These are phyloP conservation scores for Caenorhabditis zanzibari DNA, from an alignment of 2,888 invertebrate species.

Conservation along the genomic window DNA sequence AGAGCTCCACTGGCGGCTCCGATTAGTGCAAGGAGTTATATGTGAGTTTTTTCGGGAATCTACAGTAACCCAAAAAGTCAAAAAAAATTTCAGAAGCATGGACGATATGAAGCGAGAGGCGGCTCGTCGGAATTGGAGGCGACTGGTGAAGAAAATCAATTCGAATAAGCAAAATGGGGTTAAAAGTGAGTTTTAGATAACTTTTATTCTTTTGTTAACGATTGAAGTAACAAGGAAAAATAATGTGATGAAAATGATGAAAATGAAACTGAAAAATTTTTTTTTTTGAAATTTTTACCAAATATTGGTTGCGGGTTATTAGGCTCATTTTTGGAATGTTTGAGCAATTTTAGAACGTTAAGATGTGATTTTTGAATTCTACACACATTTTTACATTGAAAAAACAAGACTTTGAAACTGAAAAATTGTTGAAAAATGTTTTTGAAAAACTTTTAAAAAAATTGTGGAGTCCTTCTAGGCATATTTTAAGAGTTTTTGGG, in stretches of 20 bases:
- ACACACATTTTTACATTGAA: too few species aligned
- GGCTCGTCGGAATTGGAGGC: slow-evolving; percentile 74
- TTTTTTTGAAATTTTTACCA: background rate
- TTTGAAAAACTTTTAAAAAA: too few species aligned
- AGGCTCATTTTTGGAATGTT: too few species aligned
- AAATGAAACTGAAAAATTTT: background rate
- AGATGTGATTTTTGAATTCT: too few species aligned
- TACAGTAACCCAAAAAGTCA: too few species aligned
- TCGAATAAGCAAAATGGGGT: slow-evolving; percentile 44
- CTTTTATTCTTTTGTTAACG: background rate
- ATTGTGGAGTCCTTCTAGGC: too few species aligned
- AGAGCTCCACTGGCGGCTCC: slow-evolving; percentile 62
- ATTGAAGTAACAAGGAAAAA: too few species aligned
- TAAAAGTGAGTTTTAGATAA: slow-evolving; percentile 9
- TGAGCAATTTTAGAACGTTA: too few species aligned
- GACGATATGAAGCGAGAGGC: slow-evolving; percentile 58
- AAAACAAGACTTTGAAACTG: too few species aligned
- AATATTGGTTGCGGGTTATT: background rate
- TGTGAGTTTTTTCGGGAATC: too few species aligned
- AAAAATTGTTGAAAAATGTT: too few species aligned
- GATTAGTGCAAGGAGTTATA: slow-evolving; percentile 64
- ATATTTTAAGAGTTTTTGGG: too few species aligned
- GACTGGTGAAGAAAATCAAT: slow-evolving; percentile 70
- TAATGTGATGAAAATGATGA: background rate
- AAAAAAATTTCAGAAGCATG: slow-evolving; percentile 50